These are phyloP conservation scores for Telenomus remus DNA, from an alignment of 1,140 invertebrate species.

Conservation along the genomic window DNA sequence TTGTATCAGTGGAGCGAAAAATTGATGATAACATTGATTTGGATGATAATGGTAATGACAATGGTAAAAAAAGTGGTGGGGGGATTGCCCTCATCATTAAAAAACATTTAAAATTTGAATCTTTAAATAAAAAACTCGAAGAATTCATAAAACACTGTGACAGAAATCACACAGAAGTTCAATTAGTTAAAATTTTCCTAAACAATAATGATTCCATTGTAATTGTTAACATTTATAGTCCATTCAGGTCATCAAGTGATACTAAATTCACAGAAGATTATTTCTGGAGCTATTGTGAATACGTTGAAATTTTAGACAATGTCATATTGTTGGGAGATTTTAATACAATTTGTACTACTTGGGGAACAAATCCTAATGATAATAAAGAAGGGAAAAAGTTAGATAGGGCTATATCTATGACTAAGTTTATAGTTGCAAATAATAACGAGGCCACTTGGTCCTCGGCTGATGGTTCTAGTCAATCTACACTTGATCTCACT, in stretches of 20 bases:
- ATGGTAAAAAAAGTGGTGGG: background rate
- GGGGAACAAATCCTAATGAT: background rate
- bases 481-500: background rate
- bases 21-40: no score
- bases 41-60: no score
- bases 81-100: background rate
- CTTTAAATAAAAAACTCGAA: background rate
- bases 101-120: background rate
- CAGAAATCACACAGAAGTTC: background rate
- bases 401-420: background rate
- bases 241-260: background rate
- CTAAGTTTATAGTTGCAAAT: background rate
- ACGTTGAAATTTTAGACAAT: background rate
- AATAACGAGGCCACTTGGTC: background rate
- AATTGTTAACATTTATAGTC: constrained; percentile 3
- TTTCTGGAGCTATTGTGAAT: background rate
- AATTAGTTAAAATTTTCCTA: background rate
- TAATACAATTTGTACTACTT: constrained; percentile 2
- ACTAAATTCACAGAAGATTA: background rate
- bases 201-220: background rate
- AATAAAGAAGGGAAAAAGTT: constrained; percentile 5
- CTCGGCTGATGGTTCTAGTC: background rate
- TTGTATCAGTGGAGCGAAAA: background rate
- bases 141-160: background rate
- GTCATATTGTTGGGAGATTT: background rate